These are phyloP conservation scores for Phacellophora camtschatica DNA, from an alignment of 30 jellyfish, hydroid and myxozoan genomes.

Conservation along the genomic window DNA sequence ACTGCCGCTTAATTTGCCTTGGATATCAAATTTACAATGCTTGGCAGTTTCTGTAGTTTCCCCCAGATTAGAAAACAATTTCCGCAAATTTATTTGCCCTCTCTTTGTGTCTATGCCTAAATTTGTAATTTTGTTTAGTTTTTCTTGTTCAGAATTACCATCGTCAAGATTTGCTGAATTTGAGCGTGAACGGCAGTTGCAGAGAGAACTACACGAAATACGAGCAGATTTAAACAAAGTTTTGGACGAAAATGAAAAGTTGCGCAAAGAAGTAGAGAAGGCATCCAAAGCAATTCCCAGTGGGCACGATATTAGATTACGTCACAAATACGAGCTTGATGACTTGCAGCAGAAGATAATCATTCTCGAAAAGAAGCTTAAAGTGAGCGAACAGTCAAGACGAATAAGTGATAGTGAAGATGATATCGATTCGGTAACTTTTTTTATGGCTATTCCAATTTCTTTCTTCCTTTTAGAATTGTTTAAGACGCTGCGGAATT, in stretches of 20 bases:
- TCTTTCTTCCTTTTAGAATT: too few species aligned
- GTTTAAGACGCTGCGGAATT: too few species aligned
- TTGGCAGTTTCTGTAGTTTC: too few species aligned
- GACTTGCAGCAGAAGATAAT: slow-evolving; percentile 4
- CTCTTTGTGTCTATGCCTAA: too few species aligned
- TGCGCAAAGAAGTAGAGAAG: slow-evolving; percentile 11
- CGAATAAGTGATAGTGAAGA: background rate
- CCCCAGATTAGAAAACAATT: too few species aligned
- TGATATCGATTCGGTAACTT: background rate
- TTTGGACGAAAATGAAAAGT: slow-evolving; percentile 35
- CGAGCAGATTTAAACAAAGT: slow-evolving; percentile 41
- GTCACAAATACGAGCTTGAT: slow-evolving; percentile 4
- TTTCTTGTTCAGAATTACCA: slow-evolving; percentile 7
- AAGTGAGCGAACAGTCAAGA: slow-evolving; percentile 16
- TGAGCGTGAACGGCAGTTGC: slow-evolving; percentile 61
- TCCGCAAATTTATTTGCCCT: too few species aligned
- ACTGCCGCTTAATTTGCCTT: too few species aligned
- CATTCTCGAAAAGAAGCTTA: slow-evolving; percentile 36
- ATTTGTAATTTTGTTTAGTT: too few species aligned
- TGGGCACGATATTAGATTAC: slow-evolving; percentile 1
- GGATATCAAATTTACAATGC: too few species aligned
- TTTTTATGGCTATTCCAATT: too few species aligned
- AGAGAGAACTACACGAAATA: slow-evolving; percentile 53
- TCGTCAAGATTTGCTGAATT: background rate
- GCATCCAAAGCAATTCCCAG: background rate